phyloP scores from a whole-genome alignment of 92 coral and sea anemone species.

The Paragorgia papillata region DNA sequence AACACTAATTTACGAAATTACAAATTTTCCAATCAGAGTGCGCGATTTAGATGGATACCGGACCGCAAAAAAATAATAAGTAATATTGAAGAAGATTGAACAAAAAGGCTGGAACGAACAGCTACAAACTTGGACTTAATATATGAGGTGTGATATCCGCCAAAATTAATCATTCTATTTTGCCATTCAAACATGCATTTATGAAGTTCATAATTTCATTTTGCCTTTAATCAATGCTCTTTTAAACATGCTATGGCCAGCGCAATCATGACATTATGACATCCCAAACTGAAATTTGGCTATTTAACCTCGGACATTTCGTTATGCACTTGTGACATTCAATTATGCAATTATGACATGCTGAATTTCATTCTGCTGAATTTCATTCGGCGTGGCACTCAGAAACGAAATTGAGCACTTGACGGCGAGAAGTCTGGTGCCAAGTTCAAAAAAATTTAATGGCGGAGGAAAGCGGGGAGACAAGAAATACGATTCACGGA shows the following conservation, averaged over 20 bases:
- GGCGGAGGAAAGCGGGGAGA: constrained; percentile 36
- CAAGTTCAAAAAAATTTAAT: too few species aligned
- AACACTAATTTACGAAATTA: too few species aligned
- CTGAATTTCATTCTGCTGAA: too few species aligned
- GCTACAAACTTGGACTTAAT: too few species aligned
- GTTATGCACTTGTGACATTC: constrained; percentile 42
- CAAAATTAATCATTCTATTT: constrained; percentile 44
- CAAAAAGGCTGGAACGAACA: too few species aligned
- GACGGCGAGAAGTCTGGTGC: too few species aligned
- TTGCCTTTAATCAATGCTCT: constrained; percentile 12
- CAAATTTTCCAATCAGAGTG: too few species aligned
- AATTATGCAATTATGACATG: constrained; percentile 27
- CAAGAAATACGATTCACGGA: constrained; percentile 3
- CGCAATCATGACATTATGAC: constrained; percentile 7
- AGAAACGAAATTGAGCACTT: constrained; percentile 32
- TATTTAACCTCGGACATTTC: constrained; percentile 11
- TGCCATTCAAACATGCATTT: too few species aligned
- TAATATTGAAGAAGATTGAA: too few species aligned
- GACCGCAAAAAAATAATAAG: too few species aligned
- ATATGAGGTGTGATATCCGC: constrained; percentile 54
- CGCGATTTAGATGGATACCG: too few species aligned
- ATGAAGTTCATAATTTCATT: constrained; percentile 29
- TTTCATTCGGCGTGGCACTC: constrained; percentile 49
- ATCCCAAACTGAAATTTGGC: constrained; percentile 28
- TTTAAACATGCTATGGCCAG: background rate